Conservation (phyloP, 2,888 invertebrate species). For the Crocallis elinguaria region DNA sequence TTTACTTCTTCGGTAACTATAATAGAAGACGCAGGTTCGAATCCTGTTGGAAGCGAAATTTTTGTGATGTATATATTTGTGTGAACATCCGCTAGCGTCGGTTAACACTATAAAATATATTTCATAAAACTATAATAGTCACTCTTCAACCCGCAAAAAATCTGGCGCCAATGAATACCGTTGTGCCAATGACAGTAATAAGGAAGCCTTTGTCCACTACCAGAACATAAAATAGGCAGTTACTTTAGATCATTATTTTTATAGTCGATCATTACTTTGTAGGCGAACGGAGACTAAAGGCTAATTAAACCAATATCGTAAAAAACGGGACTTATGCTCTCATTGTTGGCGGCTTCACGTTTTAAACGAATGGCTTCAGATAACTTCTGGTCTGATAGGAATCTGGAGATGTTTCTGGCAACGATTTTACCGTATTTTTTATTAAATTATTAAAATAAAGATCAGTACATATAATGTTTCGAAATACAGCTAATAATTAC, state of each 20-base stretch:
- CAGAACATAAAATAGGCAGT: constrained; percentile 45
- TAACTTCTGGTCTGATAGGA: not conserved
- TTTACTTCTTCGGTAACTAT: no score
- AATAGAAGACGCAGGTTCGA: no score
- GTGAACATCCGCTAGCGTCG: no score
- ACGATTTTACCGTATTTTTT: no score
- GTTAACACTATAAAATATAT: no score
- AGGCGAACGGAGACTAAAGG: constrained; percentile 23
- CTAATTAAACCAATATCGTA: constrained; percentile 36
- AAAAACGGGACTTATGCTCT: constrained; percentile 25
- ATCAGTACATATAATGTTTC: no score
- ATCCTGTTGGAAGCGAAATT: no score
- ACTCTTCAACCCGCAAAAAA: constrained; percentile 8
- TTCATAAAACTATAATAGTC: not conserved
- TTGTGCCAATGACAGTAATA: constrained; percentile 33
- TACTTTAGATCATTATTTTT: constrained; percentile 47
- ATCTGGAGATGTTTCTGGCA: no score
- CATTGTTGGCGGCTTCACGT: constrained; percentile 20
- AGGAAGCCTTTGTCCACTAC: constrained; percentile 38
- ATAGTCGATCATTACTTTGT: constrained; percentile 40
- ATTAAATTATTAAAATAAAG: no score
- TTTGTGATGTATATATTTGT: no score
- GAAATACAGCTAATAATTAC: no score
- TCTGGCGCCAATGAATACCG: constrained; percentile 20
- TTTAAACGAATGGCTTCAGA: constrained; percentile 11